Percentiles rank a stretch among this genome's conserved stretches.
Conservation (phyloP, 2,888 invertebrate genomes). For the Cephus sareptanus region DNA sequence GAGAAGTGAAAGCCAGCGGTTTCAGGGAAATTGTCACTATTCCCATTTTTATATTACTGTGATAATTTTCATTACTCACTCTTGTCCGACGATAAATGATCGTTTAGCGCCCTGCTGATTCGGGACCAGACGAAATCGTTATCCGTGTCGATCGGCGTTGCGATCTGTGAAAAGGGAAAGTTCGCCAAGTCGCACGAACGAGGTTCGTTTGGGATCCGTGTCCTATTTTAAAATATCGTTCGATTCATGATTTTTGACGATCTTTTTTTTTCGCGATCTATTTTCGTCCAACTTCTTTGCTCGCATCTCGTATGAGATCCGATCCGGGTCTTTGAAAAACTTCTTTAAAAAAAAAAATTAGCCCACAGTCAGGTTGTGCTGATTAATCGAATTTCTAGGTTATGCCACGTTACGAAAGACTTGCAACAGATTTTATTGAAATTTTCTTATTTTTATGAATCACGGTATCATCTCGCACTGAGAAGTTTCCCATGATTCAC, state of each 20-base stretch:
- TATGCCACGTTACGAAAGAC: not conserved
- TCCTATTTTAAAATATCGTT: not conserved
- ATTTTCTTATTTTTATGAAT: not conserved
- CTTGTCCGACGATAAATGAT: not conserved
- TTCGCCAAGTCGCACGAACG: slow-evolving; percentile 7
- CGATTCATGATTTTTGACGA: not conserved
- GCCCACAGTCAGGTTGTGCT: not conserved
- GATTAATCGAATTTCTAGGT: not conserved
- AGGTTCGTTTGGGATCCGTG: not conserved
- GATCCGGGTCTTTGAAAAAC: not conserved
- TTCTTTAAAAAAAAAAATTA: not conserved
- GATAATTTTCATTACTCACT: not conserved
- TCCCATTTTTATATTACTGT: not conserved
- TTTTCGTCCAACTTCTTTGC: not conserved
- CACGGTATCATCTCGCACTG: not conserved
- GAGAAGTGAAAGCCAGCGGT: slow-evolving; percentile 34
- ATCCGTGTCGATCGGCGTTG: slow-evolving; percentile 2
- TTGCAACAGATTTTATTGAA: not conserved
- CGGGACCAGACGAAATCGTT: slow-evolving; percentile 18
- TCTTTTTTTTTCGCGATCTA: not conserved
- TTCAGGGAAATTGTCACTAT: slow-evolving; percentile 24
- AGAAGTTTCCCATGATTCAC: not conserved
- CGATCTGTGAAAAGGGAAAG: slow-evolving; percentile 36
- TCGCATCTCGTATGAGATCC: not conserved
- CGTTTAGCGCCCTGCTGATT: slow-evolving; percentile 1